Evolutionary conservation across 2,113 vertebrate species (phyloP).

Genomic region (Passer montanus): DNA sequence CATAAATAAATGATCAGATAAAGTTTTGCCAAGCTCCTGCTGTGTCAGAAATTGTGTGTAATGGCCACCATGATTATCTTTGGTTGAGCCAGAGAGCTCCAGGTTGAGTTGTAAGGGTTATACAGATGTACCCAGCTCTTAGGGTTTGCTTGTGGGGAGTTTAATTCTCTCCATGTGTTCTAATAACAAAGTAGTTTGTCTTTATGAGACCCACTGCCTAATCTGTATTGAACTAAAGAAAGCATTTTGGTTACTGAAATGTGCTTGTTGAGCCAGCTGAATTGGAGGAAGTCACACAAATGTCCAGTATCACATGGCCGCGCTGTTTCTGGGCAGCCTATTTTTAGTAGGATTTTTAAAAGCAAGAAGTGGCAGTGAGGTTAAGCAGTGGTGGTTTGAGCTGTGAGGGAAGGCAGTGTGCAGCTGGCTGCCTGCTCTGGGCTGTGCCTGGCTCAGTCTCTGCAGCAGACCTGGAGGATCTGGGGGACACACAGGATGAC

Average conservation of each 20-base stretch:
- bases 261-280: not conserved
- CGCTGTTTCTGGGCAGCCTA: not conserved
- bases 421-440: not conserved
- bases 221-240: not conserved
- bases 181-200: not conserved
- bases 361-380: not conserved
- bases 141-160: not conserved
- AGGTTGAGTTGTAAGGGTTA: not conserved
- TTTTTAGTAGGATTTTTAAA: not conserved
- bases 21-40: not conserved
- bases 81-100: not conserved
- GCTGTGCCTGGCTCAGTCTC: not conserved
- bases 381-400: not conserved
- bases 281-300: conserved; percentile 32
- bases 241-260: not conserved
- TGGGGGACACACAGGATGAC: not conserved
- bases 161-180: not conserved
- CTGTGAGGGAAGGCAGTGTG: not conserved
- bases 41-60: not conserved
- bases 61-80: not conserved
- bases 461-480: not conserved
- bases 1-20: not conserved
- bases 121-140: not conserved
- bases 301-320: not conserved
- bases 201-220: not conserved